Conservation (phyloP, 1,140 invertebrate genomes). For the Cotesia typhae region DNA sequence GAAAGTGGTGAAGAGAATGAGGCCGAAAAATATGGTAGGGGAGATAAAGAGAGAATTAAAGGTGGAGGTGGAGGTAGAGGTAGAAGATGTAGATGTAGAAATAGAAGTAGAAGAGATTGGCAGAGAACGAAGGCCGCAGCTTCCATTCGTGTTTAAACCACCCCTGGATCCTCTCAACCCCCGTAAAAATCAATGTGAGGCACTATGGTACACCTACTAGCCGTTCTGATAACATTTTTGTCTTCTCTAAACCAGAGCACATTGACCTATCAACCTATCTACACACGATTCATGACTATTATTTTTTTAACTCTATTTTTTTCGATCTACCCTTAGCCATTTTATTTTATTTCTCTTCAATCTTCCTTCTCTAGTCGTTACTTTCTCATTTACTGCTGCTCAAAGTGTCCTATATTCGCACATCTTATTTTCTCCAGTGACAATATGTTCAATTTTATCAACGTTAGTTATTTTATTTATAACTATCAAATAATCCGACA, state of each 20-base stretch:
- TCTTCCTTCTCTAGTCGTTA: neutral
- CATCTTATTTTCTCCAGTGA: constrained; percentile 1
- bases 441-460: neutral
- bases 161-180: constrained; percentile 46
- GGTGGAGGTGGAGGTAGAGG: neutral
- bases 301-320: neutral
- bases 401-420: neutral
- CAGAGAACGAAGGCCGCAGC: constrained; percentile 36
- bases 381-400: neutral
- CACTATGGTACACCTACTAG: constrained; percentile 46
- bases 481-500: neutral
- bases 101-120: neutral
- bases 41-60: constrained; percentile 8
- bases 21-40: constrained; percentile 10
- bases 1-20: constrained; percentile 18
- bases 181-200: constrained; percentile 52
- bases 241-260: constrained; percentile 22
- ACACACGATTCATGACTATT: constrained; percentile 12
- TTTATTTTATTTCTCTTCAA: constrained; percentile 21
- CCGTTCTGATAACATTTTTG: constrained; percentile 48
- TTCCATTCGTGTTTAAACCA: constrained; percentile 39
- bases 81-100: neutral
- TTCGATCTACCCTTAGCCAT: neutral
- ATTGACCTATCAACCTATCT: constrained; percentile 17
- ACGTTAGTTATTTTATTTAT: neutral